Evolutionary conservation across 2,113 vertebrate species (phyloP).

Genomic region (Pycnonotus jocosus): DNA sequence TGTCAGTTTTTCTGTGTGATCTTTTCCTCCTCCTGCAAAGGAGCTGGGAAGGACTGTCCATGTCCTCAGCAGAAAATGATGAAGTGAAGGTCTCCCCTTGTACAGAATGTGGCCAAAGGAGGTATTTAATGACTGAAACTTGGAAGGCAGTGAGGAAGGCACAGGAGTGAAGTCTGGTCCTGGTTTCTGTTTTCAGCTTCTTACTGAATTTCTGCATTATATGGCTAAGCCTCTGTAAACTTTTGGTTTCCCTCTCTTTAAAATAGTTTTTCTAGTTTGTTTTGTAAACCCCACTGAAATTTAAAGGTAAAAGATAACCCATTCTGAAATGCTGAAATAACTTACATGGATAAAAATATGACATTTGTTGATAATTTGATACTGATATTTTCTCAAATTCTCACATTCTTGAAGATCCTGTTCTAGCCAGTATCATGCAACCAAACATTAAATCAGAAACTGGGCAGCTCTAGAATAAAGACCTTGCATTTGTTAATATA

Average conservation of each 20-base stretch:
- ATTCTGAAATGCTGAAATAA: not conserved
- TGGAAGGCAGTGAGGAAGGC: not conserved
- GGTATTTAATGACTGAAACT: not conserved
- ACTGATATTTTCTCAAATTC: not conserved
- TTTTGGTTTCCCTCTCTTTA: not conserved
- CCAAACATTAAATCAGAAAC: not conserved
- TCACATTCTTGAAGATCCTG: not conserved
- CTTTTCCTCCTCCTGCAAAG: not conserved
- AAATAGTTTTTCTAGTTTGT: not conserved
- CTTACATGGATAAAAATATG: not conserved
- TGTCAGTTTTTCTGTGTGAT: not conserved
- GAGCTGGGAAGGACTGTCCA: not conserved
- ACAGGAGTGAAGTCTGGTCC: not conserved
- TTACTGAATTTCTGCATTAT: not conserved
- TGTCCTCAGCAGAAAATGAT: not conserved
- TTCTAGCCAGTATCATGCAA: not conserved
- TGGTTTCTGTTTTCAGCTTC: not conserved
- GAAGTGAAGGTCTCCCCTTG: not conserved
- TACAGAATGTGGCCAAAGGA: not conserved
- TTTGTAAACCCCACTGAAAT: not conserved
- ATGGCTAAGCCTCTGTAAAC: not conserved
- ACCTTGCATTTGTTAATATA: not conserved
- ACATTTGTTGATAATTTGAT: not conserved
- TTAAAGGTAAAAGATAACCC: not conserved
- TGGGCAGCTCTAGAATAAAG: not conserved